phyloP scores from a whole-genome alignment of 2,113 vertebrate species.

The Oreotrochilus melanogaster region DNA sequence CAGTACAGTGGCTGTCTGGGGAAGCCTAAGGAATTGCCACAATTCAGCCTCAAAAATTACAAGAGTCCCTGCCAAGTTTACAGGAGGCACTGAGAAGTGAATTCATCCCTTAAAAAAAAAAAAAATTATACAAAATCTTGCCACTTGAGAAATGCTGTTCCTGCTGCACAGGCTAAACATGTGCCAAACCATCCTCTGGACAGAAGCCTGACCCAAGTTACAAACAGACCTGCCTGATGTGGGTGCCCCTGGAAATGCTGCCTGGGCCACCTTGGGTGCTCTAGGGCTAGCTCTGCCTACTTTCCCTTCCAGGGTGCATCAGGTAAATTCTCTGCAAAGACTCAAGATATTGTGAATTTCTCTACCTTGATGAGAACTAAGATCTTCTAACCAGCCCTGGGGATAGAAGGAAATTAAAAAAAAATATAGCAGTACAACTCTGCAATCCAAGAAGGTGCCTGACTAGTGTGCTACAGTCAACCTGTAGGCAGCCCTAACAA shows the following conservation, averaged over 20 bases:
- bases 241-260: background rate
- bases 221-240: background rate
- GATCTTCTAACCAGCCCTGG: background rate
- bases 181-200: background rate
- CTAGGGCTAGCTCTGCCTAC: background rate
- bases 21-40: background rate
- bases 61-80: background rate
- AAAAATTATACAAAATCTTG: background rate
- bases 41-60: background rate
- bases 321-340: background rate
- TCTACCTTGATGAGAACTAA: background rate
- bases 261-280: background rate
- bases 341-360: background rate
- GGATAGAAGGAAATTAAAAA: constrained; percentile 14
- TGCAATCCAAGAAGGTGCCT: background rate
- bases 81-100: background rate
- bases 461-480: accelerated
- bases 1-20: background rate
- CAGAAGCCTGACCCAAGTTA: background rate
- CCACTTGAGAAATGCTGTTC: background rate
- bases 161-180: background rate
- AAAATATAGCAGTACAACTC: background rate
- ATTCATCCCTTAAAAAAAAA: background rate
- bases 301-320: background rate
- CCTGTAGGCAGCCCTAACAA: background rate